Evolutionary conservation across 2,888 invertebrate genomes (phyloP).

Genomic region (Mesodorylaimus sp.): DNA sequence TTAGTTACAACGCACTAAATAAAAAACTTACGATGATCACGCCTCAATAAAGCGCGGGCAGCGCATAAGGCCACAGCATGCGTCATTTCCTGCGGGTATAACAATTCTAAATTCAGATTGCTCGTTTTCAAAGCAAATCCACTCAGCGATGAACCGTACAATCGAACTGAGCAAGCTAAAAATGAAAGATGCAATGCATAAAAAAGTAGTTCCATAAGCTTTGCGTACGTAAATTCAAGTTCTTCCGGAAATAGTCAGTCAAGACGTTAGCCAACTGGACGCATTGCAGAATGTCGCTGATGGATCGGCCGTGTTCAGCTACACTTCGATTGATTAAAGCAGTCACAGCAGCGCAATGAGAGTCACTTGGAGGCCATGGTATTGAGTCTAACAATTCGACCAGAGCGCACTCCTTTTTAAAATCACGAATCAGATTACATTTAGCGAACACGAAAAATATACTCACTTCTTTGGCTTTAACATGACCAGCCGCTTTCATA

Average conservation of each 20-base stretch:
- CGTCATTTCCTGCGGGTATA: constrained; percentile 17
- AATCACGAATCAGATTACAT: too few relatives aligned
- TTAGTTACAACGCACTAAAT: too few relatives aligned
- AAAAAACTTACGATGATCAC: too few relatives aligned
- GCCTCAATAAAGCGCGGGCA: too few relatives aligned
- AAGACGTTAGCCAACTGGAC: too few relatives aligned
- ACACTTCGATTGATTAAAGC: too few relatives aligned
- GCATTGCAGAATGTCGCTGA: background rate
- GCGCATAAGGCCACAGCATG: too few relatives aligned
- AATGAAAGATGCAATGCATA: background rate
- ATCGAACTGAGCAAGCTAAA: constrained; percentile 19
- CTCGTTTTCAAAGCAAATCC: constrained; percentile 33
- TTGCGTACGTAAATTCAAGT: background rate
- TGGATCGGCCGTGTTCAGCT: background rate
- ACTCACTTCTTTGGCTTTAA: background rate
- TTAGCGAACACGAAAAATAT: background rate
- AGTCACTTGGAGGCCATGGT: too few relatives aligned
- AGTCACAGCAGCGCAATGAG: too few relatives aligned
- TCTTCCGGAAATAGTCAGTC: background rate
- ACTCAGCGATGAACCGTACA: constrained; percentile 35
- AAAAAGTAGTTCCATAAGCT: background rate
- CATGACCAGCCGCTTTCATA: background rate
- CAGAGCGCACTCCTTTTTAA: background rate
- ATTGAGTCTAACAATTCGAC: too few relatives aligned
- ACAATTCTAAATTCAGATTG: constrained; percentile 34